Conservation (phyloP, 1,140 invertebrate genomes). For the Diprion similis region DNA sequence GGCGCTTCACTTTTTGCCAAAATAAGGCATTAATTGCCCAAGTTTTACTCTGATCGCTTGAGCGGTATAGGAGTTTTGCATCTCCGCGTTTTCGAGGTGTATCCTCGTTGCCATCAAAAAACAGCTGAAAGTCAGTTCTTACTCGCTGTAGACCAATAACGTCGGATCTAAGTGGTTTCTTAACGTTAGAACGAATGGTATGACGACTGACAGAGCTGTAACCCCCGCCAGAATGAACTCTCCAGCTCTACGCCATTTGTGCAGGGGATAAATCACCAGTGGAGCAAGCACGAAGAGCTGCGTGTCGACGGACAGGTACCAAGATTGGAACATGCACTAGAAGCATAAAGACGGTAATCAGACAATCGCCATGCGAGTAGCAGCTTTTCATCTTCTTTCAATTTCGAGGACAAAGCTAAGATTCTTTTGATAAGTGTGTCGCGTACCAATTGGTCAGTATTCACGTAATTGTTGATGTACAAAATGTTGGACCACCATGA, state of each 20-base stretch:
- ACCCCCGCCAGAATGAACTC: constrained; percentile 62
- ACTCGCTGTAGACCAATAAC: constrained; percentile 70
- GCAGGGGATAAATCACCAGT: constrained; percentile 74
- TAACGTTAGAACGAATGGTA: constrained; percentile 70
- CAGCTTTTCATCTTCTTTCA: background rate
- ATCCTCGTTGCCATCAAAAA: background rate
- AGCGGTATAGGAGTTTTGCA: too few species aligned
- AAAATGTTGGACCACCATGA: constrained; percentile 88
- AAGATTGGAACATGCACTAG: constrained; percentile 89
- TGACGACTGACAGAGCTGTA: constrained; percentile 64
- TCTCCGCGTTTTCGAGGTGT: background rate
- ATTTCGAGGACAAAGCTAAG: too few species aligned
- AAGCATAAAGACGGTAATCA: constrained; percentile 31
- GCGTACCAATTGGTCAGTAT: constrained; percentile 70
- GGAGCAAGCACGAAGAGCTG: constrained; percentile 84
- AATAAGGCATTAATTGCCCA: too few species aligned
- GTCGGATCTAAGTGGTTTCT: constrained; percentile 69
- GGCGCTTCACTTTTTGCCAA: too few species aligned
- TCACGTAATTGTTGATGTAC: constrained; percentile 85
- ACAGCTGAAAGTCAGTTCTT: constrained; percentile 45
- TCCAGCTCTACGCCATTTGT: constrained; percentile 70
- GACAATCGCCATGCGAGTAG: constrained; percentile 15
- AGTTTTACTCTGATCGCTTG: too few species aligned
- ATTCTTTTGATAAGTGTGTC: background rate
- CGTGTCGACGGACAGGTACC: constrained; percentile 90